Evolutionary conservation across 2,888 invertebrate genomes (phyloP), one percentile per base, ranked within the genome.

Genomic region (Scaptomyza polygonia): DNA sequence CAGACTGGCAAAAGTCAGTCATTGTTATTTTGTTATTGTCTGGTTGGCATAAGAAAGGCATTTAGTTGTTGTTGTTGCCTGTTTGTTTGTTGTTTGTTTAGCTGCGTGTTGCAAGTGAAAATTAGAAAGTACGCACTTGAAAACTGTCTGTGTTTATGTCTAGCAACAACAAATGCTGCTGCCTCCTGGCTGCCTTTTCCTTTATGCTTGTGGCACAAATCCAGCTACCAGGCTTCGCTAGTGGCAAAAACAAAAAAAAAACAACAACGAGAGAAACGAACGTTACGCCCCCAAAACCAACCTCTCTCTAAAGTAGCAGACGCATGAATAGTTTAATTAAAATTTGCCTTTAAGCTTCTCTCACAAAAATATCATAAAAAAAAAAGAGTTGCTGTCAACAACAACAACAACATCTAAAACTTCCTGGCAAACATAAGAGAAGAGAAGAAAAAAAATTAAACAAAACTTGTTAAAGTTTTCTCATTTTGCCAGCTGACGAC

Each of bases 51-150:
- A 77, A 74, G 71, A 67, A 73, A 75, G 67, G 51, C 72, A 65
- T 72, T 66, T 39, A 36, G 36, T 63, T 67, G 58, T 48, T 54
- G 56, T 43, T 67, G 42, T 63, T 56, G 58, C 4, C 11, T 36
- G 36, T 63, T 77, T 67, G 59, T 65, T 71, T 77, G 68, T 72
- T 69, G 68, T 72, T 69, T 72, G 67, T 49, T 64, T 42, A 65
- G 73, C 85, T 80, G 87, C 81, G 80, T 81, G 82, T 71, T 82
- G 83, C 74, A 74, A 70, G 83, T 79, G 88, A 72, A 83, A 87
- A 83, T 84, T 84, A 88, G 83, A 84, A 84, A 84, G 83, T 88
- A 88, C 88, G 88, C 88, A 84, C 83, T 88, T 68, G 77, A 77
- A 82, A 77, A 85, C 67, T 78, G 85, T 85, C 87, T 82, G 70